phyloP scores from a whole-genome alignment of 2,113 vertebrate species.

The Rhabdomys dilectus region DNA sequence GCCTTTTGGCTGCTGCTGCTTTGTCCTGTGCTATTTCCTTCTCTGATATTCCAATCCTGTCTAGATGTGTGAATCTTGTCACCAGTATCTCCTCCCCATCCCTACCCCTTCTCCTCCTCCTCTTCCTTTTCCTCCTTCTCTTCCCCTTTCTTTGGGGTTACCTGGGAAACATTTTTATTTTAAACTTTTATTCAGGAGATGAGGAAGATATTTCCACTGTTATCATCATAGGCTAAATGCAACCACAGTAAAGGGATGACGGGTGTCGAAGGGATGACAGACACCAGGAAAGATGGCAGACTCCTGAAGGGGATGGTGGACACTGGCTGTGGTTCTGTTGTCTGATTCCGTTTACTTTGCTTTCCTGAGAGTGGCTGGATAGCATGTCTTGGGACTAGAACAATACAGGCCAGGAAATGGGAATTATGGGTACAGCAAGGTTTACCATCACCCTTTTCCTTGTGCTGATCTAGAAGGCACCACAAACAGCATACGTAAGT shows the following conservation, averaged over 20 bases:
- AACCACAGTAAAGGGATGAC: background rate
- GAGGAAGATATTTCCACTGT: fast-evolving
- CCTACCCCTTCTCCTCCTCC: background rate
- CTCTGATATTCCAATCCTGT: constrained; percentile 16
- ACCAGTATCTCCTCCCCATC: background rate
- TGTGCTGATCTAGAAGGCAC: background rate
- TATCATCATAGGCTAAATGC: background rate
- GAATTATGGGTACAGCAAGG: background rate
- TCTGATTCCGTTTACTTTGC: background rate
- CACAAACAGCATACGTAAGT: background rate
- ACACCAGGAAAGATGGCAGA: no score
- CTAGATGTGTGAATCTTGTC: constrained; percentile 16
- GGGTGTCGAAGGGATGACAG: background rate
- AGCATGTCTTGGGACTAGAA: background rate
- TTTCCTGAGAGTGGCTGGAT: background rate
- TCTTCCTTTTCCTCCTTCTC: background rate
- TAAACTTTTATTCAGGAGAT: background rate
- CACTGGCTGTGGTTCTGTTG: no score
- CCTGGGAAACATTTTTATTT: background rate
- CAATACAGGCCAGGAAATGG: background rate
- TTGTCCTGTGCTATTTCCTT: constrained; percentile 1
- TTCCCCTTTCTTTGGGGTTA: background rate
- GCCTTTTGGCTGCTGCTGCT: background rate
- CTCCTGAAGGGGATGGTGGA: background rate
- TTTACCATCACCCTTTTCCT: background rate